phyloP scores from a whole-genome alignment of 2,888 invertebrate species.

The Drosophila parthenogenetica region DNA sequence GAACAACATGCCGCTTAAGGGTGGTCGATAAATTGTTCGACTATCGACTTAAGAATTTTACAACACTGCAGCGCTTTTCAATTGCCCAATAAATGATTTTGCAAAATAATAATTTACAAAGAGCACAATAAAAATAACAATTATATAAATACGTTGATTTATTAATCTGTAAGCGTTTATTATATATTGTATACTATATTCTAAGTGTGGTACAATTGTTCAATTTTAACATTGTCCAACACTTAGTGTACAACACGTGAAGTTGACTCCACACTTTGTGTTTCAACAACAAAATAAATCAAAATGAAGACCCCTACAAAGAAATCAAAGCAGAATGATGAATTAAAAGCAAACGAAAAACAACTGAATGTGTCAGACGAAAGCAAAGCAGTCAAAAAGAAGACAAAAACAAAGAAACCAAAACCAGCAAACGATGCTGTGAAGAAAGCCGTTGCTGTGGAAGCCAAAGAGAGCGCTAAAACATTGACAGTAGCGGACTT shows the following conservation, averaged over 20 bases:
- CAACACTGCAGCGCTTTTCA: constrained; percentile 9
- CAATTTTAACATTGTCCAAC: constrained; percentile 14
- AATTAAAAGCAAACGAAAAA: constrained; percentile 42
- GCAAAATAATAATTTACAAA: too few species aligned
- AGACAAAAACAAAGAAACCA: constrained; percentile 36
- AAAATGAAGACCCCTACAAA: constrained; percentile 51
- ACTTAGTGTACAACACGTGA: constrained; percentile 51
- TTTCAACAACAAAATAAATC: constrained; percentile 8
- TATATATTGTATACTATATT: not conserved
- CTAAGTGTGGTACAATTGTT: constrained; percentile 5
- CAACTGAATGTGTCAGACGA: constrained; percentile 32
- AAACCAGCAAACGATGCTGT: constrained; percentile 15
- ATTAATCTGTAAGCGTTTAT: too few species aligned
- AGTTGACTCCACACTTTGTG: constrained; percentile 15
- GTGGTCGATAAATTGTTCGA: constrained; percentile 13
- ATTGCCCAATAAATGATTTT: too few species aligned
- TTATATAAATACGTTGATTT: not conserved
- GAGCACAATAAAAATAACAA: not conserved
- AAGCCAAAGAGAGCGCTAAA: constrained; percentile 36
- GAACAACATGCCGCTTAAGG: constrained; percentile 33
- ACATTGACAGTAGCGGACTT: constrained; percentile 43
- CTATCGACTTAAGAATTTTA: not conserved
- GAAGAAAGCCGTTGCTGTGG: constrained; percentile 10
- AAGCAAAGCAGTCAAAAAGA: constrained; percentile 52
- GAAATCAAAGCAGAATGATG: constrained; percentile 36